Evolutionary conservation across 2,888 invertebrate genomes (phyloP).

Genomic region (Cosmia trapezina): DNA sequence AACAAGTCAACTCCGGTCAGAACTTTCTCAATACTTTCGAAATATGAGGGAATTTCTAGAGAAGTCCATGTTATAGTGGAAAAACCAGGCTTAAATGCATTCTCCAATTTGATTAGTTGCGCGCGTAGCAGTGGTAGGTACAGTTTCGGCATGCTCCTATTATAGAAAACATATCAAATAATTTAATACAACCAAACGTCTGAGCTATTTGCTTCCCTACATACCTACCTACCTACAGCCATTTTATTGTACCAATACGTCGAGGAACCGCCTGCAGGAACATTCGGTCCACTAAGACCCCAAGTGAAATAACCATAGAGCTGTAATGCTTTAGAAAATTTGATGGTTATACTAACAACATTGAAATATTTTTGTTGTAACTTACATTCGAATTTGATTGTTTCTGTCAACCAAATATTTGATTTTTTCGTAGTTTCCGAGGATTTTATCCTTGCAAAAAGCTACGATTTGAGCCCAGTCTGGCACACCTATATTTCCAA

Average conservation of each 20-base stretch:
- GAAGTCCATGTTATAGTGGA: conserved; percentile 96
- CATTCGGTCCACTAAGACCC: too few species aligned
- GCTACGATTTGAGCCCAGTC: conserved; percentile 94
- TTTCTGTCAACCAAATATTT: conserved; percentile 92
- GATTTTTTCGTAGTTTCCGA: conserved; percentile 91
- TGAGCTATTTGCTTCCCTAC: too few species aligned
- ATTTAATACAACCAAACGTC: neutral
- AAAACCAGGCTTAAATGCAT: conserved; percentile 94
- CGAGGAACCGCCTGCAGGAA: too few species aligned
- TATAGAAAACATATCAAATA: neutral
- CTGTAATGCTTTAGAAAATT: neutral
- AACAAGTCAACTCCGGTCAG: conserved; percentile 92
- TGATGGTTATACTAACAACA: neutral
- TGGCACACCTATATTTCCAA: conserved; percentile 90
- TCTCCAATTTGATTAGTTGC: conserved; percentile 92
- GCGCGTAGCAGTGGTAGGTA: conserved; percentile 93
- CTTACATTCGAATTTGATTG: conserved; percentile 87
- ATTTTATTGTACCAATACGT: neutral
- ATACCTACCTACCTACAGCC: neutral
- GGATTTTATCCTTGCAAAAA: conserved; percentile 93
- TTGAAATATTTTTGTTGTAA: neutral
- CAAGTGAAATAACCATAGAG: neutral
- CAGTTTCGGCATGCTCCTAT: conserved; percentile 91
- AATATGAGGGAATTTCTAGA: conserved; percentile 92
- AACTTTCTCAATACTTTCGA: conserved; percentile 88